Conservation (phyloP, 2,113 vertebrate species). For the Pitta sordida region DNA sequence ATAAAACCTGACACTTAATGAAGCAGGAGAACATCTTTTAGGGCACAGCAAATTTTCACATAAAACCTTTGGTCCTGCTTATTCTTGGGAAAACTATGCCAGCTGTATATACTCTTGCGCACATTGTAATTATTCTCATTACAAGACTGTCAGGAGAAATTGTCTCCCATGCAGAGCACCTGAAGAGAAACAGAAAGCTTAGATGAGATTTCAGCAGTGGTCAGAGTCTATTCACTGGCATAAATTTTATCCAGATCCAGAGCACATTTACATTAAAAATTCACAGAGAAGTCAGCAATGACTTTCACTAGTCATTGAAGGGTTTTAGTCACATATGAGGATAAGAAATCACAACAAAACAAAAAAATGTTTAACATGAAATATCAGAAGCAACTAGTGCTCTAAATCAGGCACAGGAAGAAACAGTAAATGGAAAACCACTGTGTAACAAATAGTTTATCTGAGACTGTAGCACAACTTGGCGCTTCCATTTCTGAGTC, state of each 20-base stretch:
- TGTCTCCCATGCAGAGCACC: neutral
- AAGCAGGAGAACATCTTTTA: neutral
- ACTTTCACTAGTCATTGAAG: neutral
- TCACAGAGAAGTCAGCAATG: neutral
- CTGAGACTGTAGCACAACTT: neutral
- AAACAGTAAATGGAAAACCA: neutral
- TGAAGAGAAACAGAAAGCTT: neutral
- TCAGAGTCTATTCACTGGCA: neutral
- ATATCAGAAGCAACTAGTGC: neutral
- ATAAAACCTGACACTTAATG: neutral
- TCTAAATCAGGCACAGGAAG: neutral
- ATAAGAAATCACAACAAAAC: neutral
- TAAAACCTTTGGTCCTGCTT: neutral
- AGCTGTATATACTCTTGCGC: neutral
- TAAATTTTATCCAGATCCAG: neutral
- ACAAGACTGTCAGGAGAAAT: neutral
- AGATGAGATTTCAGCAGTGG: neutral
- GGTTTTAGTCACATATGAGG: neutral
- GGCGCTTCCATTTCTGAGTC: neutral
- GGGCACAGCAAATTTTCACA: neutral
- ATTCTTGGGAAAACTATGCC: neutral
- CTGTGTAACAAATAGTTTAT: accelerated
- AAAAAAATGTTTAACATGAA: neutral
- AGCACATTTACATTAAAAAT: neutral
- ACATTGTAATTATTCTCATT: neutral